Percentiles rank a stretch among this genome's conserved stretches.
Conservation (phyloP, 1,140 invertebrate species). For the Lutraria rhynchaena region DNA sequence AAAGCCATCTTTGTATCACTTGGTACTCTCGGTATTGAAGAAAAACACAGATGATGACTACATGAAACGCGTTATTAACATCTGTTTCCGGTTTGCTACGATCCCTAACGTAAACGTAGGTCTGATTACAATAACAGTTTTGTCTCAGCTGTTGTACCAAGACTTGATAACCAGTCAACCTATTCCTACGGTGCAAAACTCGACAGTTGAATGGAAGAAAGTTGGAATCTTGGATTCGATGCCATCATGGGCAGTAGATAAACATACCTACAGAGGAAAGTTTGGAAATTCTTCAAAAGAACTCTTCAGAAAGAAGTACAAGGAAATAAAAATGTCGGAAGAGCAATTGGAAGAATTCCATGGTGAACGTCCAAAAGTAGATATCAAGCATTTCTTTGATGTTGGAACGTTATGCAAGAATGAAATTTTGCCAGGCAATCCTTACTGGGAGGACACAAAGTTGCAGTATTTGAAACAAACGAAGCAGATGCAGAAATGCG, state of each 20-base stretch:
- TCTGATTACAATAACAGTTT: conserved; percentile 2
- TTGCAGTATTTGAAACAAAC: conserved; percentile 5
- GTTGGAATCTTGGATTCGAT: neutral
- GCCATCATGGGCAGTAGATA: conserved; percentile 28
- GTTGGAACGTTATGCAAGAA: conserved; percentile 19
- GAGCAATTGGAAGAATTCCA: conserved; percentile 10
- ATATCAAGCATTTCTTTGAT: conserved; percentile 1
- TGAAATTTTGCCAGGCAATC: conserved; percentile 23
- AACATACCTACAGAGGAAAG: conserved; percentile 28
- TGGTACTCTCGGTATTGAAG: conserved; percentile 4
- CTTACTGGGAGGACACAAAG: conserved; percentile 9
- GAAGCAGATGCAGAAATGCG: conserved; percentile 5
- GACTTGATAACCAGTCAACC: neutral
- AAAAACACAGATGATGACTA: conserved; percentile 1
- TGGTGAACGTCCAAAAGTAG: conserved; percentile 1
- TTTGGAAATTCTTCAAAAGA: conserved; percentile 21
- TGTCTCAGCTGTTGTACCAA: conserved; percentile 18
- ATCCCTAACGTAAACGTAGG: conserved; percentile 1
- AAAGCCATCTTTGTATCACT: neutral
- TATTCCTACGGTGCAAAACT: neutral
- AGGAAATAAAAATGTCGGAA: conserved; percentile 10
- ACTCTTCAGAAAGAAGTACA: conserved; percentile 27
- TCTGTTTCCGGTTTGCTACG: neutral
- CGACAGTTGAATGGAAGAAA: neutral
- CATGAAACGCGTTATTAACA: neutral